These are phyloP conservation scores for Drosophila siamana DNA, from an alignment of 2,888 invertebrate species.

Conservation along the genomic window DNA sequence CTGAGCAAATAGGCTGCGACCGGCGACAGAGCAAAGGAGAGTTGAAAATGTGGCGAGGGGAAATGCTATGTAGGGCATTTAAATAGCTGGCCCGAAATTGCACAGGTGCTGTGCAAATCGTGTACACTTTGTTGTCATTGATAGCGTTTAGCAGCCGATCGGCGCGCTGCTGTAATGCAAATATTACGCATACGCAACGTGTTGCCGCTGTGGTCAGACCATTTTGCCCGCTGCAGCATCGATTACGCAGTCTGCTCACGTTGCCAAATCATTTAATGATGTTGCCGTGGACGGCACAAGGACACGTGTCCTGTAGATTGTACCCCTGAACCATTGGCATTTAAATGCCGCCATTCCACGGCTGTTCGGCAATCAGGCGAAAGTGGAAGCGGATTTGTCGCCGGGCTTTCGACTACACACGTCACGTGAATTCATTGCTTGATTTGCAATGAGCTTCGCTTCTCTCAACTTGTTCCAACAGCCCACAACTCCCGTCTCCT, in stretches of 20 bases:
- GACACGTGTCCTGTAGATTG: slow-evolving; percentile 24
- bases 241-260: slow-evolving; percentile 46
- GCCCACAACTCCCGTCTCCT: background rate
- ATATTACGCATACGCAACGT: slow-evolving; percentile 50
- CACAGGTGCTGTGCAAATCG: slow-evolving; percentile 11
- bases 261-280: slow-evolving; percentile 66
- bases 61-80: slow-evolving; percentile 10
- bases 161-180: slow-evolving; percentile 6
- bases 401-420: slow-evolving; percentile 4
- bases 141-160: slow-evolving; percentile 24
- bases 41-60: background rate
- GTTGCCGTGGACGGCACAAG: slow-evolving; percentile 15
- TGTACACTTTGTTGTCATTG: slow-evolving; percentile 18
- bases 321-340: slow-evolving; percentile 9
- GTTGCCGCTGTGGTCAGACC: slow-evolving; percentile 14
- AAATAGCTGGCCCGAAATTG: slow-evolving; percentile 15
- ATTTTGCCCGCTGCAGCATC: background rate
- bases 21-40: background rate
- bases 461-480: background rate
- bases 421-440: slow-evolving; percentile 28
- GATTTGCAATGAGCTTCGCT: slow-evolving; percentile 3
- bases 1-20: slow-evolving; percentile 45
- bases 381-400: slow-evolving; percentile 22
- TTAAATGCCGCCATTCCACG: slow-evolving; percentile 4
- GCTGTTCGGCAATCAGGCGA: background rate